phyloP scores from a whole-genome alignment of 2,113 vertebrate species.

The Mirza zaza region DNA sequence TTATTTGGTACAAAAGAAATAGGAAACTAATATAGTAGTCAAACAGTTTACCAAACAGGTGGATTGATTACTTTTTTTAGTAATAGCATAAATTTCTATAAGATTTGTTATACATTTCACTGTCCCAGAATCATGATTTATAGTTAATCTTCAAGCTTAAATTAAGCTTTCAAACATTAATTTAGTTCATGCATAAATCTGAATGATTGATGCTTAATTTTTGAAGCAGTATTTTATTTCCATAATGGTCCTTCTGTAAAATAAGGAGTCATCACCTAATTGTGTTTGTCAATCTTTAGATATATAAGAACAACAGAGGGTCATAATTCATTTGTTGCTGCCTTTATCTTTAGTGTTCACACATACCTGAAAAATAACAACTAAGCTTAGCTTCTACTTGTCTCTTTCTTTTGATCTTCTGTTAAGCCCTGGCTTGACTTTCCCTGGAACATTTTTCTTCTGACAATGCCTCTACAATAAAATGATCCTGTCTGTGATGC shows the following conservation, averaged over 20 bases:
- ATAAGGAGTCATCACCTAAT: accelerated
- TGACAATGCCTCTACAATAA: neutral
- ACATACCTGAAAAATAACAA: neutral
- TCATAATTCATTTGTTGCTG: neutral
- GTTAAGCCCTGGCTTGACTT: too few species aligned
- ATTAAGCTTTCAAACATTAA: neutral
- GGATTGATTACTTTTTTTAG: neutral
- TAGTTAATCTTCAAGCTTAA: neutral
- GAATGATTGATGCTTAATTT: neutral
- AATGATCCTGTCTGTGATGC: neutral
- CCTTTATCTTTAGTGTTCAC: neutral
- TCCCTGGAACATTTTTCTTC: neutral
- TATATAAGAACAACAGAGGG: neutral
- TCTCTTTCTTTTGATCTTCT: neutral
- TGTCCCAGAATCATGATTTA: neutral
- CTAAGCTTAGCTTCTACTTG: neutral
- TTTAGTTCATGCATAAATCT: neutral
- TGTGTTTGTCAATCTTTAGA: too few species aligned
- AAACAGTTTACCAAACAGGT: neutral
- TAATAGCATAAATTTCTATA: neutral
- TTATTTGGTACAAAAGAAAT: neutral
- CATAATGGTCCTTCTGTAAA: neutral
- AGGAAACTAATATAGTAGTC: neutral
- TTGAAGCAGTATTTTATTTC: neutral
- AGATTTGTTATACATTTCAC: neutral